Percentiles rank a stretch among this genome's conserved stretches.
phyloP scores from a whole-genome alignment of 2,797 vertebrate species.

The Streptopelia turtur region DNA sequence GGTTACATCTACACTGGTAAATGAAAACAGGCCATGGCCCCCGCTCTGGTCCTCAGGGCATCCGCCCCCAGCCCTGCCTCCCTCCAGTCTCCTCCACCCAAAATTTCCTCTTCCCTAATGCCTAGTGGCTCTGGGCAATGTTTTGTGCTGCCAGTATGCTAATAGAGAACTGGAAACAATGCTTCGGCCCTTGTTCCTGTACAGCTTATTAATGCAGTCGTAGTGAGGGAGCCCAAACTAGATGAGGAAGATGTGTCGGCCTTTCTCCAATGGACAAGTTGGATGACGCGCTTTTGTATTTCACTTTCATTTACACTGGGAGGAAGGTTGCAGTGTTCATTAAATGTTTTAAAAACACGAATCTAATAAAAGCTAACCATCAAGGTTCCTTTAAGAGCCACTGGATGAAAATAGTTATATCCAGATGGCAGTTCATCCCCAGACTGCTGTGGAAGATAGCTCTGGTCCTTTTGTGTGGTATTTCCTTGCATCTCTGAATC shows the following conservation, averaged over 20 bases:
- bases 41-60: neutral
- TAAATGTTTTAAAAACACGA: neutral
- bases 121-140: neutral
- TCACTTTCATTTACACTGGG: neutral
- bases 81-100: neutral
- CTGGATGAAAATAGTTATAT: neutral
- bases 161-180: accelerated
- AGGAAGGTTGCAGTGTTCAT: neutral
- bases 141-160: neutral
- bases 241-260: neutral
- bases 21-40: neutral
- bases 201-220: neutral
- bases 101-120: neutral
- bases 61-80: neutral
- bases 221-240: neutral
- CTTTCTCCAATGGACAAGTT: neutral
- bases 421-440: neutral
- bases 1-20: neutral
- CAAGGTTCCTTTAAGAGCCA: neutral
- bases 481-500: neutral
- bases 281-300: neutral
- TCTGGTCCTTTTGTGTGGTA: neutral
- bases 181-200: neutral
- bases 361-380: neutral
- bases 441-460: neutral